Evolutionary conservation across 1,140 invertebrate species (phyloP).

Genomic region (Brachionus plicatilis): DNA sequence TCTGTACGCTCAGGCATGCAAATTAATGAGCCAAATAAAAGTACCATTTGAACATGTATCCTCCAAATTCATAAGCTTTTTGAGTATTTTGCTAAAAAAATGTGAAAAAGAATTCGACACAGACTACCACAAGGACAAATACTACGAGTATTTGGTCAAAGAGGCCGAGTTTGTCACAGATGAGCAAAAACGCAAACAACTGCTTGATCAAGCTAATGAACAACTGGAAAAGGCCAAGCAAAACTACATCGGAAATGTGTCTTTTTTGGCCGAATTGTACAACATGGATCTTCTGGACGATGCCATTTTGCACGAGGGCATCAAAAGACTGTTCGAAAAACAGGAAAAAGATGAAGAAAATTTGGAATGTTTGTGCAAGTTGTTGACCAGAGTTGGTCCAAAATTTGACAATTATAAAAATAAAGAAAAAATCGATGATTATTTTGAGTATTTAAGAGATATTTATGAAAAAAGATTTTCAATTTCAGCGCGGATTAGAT

Average conservation of each 20-base stretch:
- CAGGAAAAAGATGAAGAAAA: conserved; percentile 72
- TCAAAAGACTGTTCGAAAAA: conserved; percentile 67
- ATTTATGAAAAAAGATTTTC: background rate
- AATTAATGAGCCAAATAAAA: conserved; percentile 46
- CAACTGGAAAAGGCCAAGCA: conserved; percentile 17
- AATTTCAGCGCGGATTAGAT: conserved; percentile 70
- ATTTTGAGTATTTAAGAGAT: background rate
- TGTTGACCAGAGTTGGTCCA: conserved; percentile 78
- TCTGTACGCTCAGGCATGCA: conserved; percentile 75
- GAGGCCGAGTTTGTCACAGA: background rate
- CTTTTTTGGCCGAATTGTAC: conserved; percentile 82
- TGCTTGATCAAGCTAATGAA: background rate
- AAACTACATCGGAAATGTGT: conserved; percentile 44
- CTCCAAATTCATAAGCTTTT: conserved; percentile 64
- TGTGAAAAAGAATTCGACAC: conserved; percentile 84
- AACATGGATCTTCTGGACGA: conserved; percentile 81
- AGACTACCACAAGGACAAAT: conserved; percentile 61
- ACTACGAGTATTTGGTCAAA: conserved; percentile 18
- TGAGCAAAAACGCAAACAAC: background rate
- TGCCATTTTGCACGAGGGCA: conserved; percentile 81
- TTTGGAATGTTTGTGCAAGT: conserved; percentile 82
- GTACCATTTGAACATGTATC: conserved; percentile 41
- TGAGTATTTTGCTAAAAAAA: conserved; percentile 70
- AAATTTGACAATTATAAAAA: conserved; percentile 18
- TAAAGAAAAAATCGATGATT: background rate